Evolutionary conservation across 2,888 invertebrate species (phyloP), one percentile per base, ranked within the genome.

Genomic region (Drosophila tanythrix): DNA sequence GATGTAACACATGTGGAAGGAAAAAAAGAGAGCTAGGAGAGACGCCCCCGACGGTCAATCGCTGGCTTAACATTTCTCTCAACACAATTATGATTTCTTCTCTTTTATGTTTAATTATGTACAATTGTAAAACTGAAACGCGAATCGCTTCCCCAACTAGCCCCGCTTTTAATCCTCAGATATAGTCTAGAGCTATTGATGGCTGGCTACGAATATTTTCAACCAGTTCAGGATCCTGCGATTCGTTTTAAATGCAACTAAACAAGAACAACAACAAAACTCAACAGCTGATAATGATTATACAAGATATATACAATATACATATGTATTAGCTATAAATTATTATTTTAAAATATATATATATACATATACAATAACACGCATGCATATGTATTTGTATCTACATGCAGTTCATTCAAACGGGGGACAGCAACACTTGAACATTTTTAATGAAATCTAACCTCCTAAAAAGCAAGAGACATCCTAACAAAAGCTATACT

Each of bases 321-420:
- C 68, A 81, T 77, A 79, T 87, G 83, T 81, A 82, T 65, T 81
- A 84, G 81, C 55, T 74, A 71, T 85, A 77, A 81, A 83, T 76
- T 83, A 87, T 82, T 74, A 81, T 82, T 87, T 84, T 70, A 81
- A 76, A 74, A 70, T 73, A 78, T 76, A 79, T 63, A 62, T 70
- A 75, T 67, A 68, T 73, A 75, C 72, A 74, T 60, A 61, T 74
- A 79, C 79, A 70, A 62, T 57, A 64, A 63, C 63, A 75, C 52
- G 56, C 65, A 71, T 43, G 29, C 51, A 46, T 43, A 62, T 58
- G 40, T 62, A 63, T 56, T 65, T 57, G 65, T 65, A 72, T 58
- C 51, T 72, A 63, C 64, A n/a, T 43, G 11, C 40, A 48, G 38
- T 50, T 67, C n/a, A 61, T 35, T n/a, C 15, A 15, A 40, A 46